Evolutionary conservation across 2,797 vertebrate genomes (phyloP).

Genomic region (Ciconia nigra): DNA sequence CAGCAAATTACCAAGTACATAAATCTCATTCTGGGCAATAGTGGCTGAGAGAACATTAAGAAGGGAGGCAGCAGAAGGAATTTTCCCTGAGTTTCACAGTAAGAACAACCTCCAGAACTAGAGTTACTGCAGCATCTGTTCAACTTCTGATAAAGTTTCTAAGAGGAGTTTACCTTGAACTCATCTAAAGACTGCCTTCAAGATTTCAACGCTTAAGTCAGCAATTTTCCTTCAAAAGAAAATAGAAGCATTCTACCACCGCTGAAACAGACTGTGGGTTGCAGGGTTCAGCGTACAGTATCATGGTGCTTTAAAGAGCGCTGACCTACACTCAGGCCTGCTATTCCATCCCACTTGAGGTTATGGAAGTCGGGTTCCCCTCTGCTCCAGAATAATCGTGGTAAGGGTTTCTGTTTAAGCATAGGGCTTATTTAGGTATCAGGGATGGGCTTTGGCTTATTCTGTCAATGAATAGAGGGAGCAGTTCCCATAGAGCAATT

Average conservation of each 20-base stretch:
- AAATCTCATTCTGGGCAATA: background rate
- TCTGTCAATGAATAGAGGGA: background rate
- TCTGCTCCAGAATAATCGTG: fast-evolving
- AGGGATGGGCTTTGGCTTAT: background rate
- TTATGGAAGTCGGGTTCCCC: background rate
- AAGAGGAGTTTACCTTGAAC: background rate
- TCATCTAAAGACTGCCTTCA: background rate
- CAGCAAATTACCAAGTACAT: background rate
- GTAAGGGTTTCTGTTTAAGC: background rate
- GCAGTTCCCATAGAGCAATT: fast-evolving
- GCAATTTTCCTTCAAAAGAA: background rate
- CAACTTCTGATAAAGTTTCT: background rate
- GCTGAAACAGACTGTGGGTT: background rate
- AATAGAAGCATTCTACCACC: fast-evolving
- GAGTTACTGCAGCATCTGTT: background rate
- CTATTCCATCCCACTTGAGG: too few species aligned
- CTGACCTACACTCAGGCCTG: too few species aligned
- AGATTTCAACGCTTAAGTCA: background rate
- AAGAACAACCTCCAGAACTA: background rate
- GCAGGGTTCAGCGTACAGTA: fast-evolving
- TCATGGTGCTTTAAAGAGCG: fast-evolving
- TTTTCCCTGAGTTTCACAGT: background rate
- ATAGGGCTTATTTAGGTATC: background rate
- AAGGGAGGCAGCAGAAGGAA: background rate
- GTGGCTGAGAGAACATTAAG: too few species aligned